Percentiles rank a stretch among this genome's conserved stretches.
Evolutionary conservation across 2,888 invertebrate genomes (phyloP).

Genomic region (Melanotus villosus): DNA sequence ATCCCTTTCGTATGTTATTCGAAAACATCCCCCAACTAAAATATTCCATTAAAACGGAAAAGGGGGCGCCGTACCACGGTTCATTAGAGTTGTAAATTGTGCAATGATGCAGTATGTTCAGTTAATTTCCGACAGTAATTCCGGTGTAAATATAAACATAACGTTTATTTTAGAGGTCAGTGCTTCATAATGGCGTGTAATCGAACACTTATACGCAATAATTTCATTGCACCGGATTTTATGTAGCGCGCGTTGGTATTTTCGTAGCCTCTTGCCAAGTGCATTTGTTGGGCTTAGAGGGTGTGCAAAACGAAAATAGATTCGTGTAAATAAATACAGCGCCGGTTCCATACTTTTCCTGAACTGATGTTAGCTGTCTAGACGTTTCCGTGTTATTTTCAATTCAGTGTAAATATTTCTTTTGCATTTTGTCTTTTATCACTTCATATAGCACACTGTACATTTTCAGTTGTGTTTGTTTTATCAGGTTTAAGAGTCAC

Average conservation of each 20-base stretch:
- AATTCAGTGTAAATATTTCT: conserved; percentile 8
- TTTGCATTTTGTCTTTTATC: neutral
- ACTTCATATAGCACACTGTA: too few relatives aligned
- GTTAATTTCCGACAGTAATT: conserved; percentile 3
- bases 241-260: neutral
- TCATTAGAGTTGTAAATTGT: too few relatives aligned
- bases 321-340: conserved; percentile 6
- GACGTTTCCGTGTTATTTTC: conserved; percentile 18
- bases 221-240: conserved; percentile 1
- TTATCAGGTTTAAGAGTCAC: too few relatives aligned
- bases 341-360: neutral
- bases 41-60: too few relatives aligned
- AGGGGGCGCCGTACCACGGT: too few relatives aligned
- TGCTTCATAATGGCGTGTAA: conserved; percentile 2
- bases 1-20: too few relatives aligned
- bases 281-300: neutral
- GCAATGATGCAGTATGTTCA: too few relatives aligned
- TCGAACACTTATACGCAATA: conserved; percentile 7
- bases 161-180: conserved; percentile 2
- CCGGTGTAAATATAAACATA: neutral
- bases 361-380: neutral
- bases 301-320: conserved; percentile 20
- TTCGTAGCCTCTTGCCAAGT: conserved; percentile 6
- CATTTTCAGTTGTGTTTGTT: too few relatives aligned
- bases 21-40: too few relatives aligned